These are phyloP conservation scores for Phytoseiulus persimilis DNA, from an alignment of 2,888 invertebrate species.

Conservation along the genomic window DNA sequence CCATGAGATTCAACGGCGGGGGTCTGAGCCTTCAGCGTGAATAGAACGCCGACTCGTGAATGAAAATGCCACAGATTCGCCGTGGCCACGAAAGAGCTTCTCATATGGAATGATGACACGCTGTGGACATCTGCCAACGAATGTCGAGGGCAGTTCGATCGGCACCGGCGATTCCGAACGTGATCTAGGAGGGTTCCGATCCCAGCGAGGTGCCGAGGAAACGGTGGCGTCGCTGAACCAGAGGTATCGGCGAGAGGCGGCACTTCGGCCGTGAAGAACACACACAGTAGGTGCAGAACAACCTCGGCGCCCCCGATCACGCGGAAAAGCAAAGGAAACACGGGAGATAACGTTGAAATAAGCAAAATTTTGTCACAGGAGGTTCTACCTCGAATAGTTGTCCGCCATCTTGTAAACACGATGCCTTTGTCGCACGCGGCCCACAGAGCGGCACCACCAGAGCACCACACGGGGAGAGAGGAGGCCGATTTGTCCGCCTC, in stretches of 20 bases:
- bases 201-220: not conserved
- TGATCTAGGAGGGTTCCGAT: not conserved
- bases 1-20: not conserved
- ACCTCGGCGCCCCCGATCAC: not conserved
- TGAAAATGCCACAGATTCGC: not conserved
- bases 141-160: not conserved
- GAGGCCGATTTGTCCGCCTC: no score
- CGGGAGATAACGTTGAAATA: not conserved
- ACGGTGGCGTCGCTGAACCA: not conserved
- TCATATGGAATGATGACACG: not conserved
- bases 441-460: not conserved
- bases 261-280: not conserved
- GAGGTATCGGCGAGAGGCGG: not conserved
- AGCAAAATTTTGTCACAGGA: not conserved
- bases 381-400: constrained; percentile 32
- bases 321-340: not conserved
- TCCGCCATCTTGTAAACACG: constrained; percentile 38
- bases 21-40: not conserved
- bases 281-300: not conserved
- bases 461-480: no score
- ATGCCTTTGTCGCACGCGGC: constrained; percentile 35
- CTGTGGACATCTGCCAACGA: not conserved
- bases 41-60: not conserved
- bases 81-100: not conserved
- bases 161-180: not conserved